These are phyloP conservation scores for Muscina levida DNA, from an alignment of 2,888 invertebrate genomes.

Conservation along the genomic window DNA sequence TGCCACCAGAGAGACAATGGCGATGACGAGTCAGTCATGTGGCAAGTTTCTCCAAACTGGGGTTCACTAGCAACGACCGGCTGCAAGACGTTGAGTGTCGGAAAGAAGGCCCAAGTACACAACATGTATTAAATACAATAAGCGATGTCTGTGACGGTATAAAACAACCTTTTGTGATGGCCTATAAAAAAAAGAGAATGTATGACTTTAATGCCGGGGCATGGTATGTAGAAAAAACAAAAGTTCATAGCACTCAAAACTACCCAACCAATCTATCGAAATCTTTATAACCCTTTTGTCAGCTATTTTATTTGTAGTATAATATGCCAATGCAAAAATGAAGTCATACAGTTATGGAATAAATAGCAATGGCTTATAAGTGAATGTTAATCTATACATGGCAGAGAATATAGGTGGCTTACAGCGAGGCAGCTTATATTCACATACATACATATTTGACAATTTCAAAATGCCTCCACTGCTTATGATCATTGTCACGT, in stretches of 20 bases:
- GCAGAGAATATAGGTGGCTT: too few relatives aligned
- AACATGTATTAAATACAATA: too few relatives aligned
- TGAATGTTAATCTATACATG: too few relatives aligned
- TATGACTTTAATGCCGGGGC: slow-evolving; percentile 3
- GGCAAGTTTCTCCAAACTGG: not conserved
- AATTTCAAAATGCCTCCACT: slow-evolving; percentile 31
- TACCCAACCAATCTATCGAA: not conserved
- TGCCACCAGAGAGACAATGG: not conserved
- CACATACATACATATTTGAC: not conserved
- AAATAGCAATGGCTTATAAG: too few relatives aligned
- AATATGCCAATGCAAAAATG: not conserved
- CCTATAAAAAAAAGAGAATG: slow-evolving; percentile 38
- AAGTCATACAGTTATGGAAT: too few relatives aligned
- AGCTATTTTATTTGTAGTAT: not conserved
- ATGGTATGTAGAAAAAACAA: not conserved
- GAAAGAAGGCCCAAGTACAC: too few relatives aligned
- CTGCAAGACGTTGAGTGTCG: not conserved
- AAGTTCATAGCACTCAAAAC: not conserved
- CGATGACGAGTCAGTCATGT: not conserved
- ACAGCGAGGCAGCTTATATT: too few relatives aligned
- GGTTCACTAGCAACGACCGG: not conserved
- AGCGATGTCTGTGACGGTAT: slow-evolving; percentile 15
- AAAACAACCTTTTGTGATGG: slow-evolving; percentile 11
- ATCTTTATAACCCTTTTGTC: slow-evolving; percentile 10
- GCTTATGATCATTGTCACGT: slow-evolving; percentile 55